Percentiles rank a stretch among this genome's conserved stretches.
Evolutionary conservation across 2,888 invertebrate species (phyloP).

Genomic region (Nipponacmea schrenckii): DNA sequence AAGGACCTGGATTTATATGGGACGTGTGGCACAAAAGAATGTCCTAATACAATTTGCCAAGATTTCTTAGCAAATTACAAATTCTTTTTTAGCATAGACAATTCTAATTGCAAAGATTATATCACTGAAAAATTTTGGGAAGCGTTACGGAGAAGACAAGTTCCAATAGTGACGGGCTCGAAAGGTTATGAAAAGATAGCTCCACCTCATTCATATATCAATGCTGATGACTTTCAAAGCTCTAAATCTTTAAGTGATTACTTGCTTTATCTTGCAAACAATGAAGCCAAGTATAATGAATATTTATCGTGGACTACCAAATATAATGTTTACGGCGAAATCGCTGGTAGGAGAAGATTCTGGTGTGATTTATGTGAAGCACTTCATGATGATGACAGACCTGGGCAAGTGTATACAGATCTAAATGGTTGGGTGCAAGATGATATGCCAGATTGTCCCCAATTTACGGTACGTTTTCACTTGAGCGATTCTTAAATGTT

Average conservation of each 20-base stretch:
- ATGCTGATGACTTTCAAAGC: constrained; percentile 37
- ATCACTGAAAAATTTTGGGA: constrained; percentile 53
- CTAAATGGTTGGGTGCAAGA: constrained; percentile 37
- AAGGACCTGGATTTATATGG: constrained; percentile 42
- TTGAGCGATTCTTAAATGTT: neutral
- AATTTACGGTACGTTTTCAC: constrained; percentile 14
- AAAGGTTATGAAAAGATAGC: constrained; percentile 27
- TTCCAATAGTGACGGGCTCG: constrained; percentile 52
- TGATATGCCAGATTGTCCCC: constrained; percentile 24
- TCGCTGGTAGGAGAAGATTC: constrained; percentile 30
- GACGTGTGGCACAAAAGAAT: constrained; percentile 37
- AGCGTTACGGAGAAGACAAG: constrained; percentile 37
- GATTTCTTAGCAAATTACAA: constrained; percentile 40
- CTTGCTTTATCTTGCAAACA: constrained; percentile 32
- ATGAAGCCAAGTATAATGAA: constrained; percentile 46
- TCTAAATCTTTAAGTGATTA: constrained; percentile 32
- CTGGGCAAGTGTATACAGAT: constrained; percentile 36
- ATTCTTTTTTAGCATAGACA: constrained; percentile 52
- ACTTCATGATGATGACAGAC: constrained; percentile 35
- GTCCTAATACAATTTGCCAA: constrained; percentile 32
- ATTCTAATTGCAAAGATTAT: constrained; percentile 48
- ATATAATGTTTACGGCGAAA: constrained; percentile 35
- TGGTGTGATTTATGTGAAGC: constrained; percentile 47
- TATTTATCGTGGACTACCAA: constrained; percentile 43
- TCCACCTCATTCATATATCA: constrained; percentile 34